Conservation (phyloP, 2,797 vertebrate species). For the Bryconaethiops microstoma region DNA sequence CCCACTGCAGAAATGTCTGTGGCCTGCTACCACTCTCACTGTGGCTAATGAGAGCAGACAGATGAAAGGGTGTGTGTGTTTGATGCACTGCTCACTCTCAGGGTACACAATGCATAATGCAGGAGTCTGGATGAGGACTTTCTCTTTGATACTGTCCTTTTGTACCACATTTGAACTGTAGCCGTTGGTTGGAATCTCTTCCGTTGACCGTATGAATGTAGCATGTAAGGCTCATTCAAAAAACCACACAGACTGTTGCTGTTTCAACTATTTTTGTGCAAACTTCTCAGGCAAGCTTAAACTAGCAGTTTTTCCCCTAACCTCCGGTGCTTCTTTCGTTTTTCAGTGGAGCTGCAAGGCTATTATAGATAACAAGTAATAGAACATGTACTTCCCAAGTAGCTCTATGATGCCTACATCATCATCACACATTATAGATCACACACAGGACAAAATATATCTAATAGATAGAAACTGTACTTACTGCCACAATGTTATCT, state of each 20-base stretch:
- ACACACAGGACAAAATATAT: too few relatives aligned
- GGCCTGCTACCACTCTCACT: background rate
- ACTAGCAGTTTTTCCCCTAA: background rate
- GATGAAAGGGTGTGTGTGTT: background rate
- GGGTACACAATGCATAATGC: constrained; percentile 13
- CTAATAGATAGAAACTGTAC: too few relatives aligned
- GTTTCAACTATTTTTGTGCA: background rate
- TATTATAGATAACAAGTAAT: too few relatives aligned
- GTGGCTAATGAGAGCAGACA: constrained; percentile 1
- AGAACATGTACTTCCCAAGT: too few relatives aligned
- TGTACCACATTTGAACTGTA: background rate
- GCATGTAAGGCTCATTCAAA: background rate
- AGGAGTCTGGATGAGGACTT: background rate
- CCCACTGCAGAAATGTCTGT: background rate
- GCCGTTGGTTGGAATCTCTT: background rate
- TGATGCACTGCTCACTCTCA: background rate
- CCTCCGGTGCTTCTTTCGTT: too few relatives aligned
- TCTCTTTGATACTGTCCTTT: background rate
- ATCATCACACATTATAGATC: too few relatives aligned
- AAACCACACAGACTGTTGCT: background rate
- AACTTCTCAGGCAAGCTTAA: background rate
- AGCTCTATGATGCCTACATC: too few relatives aligned
- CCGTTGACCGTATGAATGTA: background rate
- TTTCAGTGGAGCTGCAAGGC: too few relatives aligned
- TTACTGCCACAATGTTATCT: too few relatives aligned